These are phyloP conservation scores for Hippocampus comes DNA, from an alignment of 2,113 vertebrate genomes.

Conservation along the genomic window DNA sequence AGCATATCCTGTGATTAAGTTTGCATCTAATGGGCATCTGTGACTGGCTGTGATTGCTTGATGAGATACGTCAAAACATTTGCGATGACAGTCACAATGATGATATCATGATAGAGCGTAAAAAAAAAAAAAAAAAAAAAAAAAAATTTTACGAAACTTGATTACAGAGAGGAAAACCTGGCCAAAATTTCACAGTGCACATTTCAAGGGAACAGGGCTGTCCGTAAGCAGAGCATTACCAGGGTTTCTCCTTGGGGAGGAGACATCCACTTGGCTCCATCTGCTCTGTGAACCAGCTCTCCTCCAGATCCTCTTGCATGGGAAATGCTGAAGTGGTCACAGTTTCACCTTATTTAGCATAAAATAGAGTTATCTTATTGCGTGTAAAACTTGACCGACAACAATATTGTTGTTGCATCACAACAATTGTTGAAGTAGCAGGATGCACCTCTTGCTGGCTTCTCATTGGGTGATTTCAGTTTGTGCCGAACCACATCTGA, in stretches of 20 bases:
- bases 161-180: not conserved
- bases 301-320: slow-evolving; percentile 53
- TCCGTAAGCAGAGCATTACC: slow-evolving; percentile 1
- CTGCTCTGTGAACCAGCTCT: slow-evolving; percentile 70
- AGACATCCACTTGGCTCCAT: slow-evolving; percentile 46
- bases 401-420: not conserved
- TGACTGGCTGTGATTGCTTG: no score
- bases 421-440: not conserved
- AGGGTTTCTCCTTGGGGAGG: slow-evolving; percentile 36
- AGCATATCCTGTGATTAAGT: no score
- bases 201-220: no score
- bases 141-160: not conserved
- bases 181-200: not conserved
- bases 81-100: no score
- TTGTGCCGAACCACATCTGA: not conserved
- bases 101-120: no score
- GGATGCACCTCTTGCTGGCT: slow-evolving; percentile 15
- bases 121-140: no score
- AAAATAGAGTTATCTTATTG: not conserved
- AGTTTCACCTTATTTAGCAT: not conserved
- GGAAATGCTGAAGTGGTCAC: not conserved
- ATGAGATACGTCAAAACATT: no score
- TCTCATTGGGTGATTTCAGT: not conserved
- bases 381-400: not conserved
- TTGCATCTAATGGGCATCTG: no score